A percentile compares a stretch with the other conserved stretches of the same genome.
phyloP scores from a whole-genome alignment of 2,797 vertebrate species.

The Leucoraja ocellata region DNA sequence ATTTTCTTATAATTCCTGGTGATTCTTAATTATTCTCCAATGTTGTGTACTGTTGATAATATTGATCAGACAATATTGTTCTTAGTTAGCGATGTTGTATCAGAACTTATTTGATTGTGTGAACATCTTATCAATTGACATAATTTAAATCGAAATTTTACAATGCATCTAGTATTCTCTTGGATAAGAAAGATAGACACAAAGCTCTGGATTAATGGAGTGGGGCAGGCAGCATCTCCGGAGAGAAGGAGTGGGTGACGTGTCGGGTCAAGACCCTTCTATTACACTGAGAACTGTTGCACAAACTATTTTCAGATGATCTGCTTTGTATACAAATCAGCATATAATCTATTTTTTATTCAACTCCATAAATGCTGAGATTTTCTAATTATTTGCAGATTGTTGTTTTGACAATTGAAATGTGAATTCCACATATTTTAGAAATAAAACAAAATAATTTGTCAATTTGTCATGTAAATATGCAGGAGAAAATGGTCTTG shows the following conservation, averaged over 20 bases:
- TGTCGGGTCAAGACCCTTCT: too few relatives aligned
- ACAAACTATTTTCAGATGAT: not conserved
- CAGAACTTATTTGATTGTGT: not conserved
- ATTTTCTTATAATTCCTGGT: slow-evolving; percentile 12
- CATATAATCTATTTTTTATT: not conserved
- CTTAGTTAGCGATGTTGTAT: not conserved
- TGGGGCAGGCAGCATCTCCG: too few relatives aligned
- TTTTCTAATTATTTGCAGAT: not conserved
- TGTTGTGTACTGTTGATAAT: not conserved
- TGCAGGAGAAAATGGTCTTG: too few relatives aligned
- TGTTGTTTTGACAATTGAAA: slow-evolving; percentile 11
- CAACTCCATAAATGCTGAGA: not conserved
- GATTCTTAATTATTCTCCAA: not conserved
- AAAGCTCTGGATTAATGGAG: too few relatives aligned
- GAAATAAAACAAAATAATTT: not conserved
- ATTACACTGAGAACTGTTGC: not conserved
- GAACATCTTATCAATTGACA: not conserved
- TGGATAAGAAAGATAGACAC: not conserved
- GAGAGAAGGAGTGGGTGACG: too few relatives aligned
- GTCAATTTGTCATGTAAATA: too few relatives aligned
- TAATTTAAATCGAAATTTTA: not conserved
- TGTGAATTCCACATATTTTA: not conserved
- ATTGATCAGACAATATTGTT: slow-evolving; percentile 7
- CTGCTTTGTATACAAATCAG: not conserved
- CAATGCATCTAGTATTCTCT: not conserved